Evolutionary conservation across 2,797 vertebrate genomes (phyloP).

Genomic region (Syngnathus acus): DNA sequence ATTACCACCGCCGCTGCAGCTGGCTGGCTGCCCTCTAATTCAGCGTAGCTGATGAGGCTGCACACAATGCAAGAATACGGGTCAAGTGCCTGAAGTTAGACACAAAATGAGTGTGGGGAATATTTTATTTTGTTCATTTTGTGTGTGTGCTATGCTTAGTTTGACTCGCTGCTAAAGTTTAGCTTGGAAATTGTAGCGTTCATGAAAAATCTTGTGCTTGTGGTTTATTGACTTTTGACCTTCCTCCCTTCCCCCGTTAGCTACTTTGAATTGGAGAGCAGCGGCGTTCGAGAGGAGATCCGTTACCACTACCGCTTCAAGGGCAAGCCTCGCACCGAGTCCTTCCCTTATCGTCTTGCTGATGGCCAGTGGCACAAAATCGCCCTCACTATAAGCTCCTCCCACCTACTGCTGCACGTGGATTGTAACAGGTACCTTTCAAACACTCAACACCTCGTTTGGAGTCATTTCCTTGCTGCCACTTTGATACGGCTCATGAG

Average conservation of each 20-base stretch:
- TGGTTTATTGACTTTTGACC: slow-evolving; percentile 15
- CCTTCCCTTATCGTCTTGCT: slow-evolving; percentile 86
- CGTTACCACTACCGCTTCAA: slow-evolving; percentile 84
- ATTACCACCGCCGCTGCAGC: slow-evolving; percentile 14
- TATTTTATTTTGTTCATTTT: not conserved
- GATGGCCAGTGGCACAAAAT: slow-evolving; percentile 91
- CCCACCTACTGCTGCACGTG: slow-evolving; percentile 83
- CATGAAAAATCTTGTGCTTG: not conserved
- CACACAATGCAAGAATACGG: slow-evolving; percentile 16
- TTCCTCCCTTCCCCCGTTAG: slow-evolving; percentile 53
- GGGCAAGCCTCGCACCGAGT: slow-evolving; percentile 81
- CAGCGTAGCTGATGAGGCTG: slow-evolving; percentile 39
- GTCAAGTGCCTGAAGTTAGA: slow-evolving; percentile 11
- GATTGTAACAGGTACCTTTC: slow-evolving; percentile 88
- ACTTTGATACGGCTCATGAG: slow-evolving; percentile 42
- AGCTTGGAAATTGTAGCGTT: not conserved
- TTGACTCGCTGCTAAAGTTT: not conserved
- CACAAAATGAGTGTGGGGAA: not conserved
- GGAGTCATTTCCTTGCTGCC: slow-evolving; percentile 18
- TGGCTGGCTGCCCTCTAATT: slow-evolving; percentile 38
- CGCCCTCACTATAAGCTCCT: slow-evolving; percentile 81
- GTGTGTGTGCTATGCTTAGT: not conserved
- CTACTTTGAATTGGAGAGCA: slow-evolving; percentile 95
- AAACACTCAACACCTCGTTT: slow-evolving; percentile 5
- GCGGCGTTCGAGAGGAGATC: slow-evolving; percentile 85